Base-by-base conservation (phyloP, 2,888 invertebrate genomes). In the Acanthacorydalis orientalis region DNA sequence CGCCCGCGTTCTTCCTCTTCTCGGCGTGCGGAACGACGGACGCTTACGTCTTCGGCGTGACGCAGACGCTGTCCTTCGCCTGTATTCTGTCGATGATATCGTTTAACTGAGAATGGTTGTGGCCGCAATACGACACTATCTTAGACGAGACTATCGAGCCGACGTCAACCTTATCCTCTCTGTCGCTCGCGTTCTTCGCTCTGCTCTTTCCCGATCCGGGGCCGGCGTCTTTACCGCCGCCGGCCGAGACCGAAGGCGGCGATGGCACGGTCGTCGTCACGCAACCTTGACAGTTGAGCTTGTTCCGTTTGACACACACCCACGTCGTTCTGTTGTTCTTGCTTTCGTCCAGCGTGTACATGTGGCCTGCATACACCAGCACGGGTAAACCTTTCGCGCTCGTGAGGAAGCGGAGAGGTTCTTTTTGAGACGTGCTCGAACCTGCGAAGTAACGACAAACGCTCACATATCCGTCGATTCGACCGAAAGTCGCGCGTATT, bases 41-140 rank as follows among this genome's bases (percentile, higher is more conserved):
- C 16, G 12, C 10, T 35, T 42, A 47, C 23, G 41, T n/a, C 12
- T 47, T 47, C 9, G 47, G 47, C 2, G 47, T 47, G 32, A 47
- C 42, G 34, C 47, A 37, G 9, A 47, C 39, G 42, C 47, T 37
- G 35, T 47, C 47, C 42, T 47, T 47, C 2, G 47, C 39, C 12
- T 47, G 47, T 16, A 47, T 47, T 14, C 47, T 31, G 23, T 47
- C 47, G 39, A 47, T 47, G 3, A 47, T 47, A 47, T 47, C 47
- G n/a, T 41, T 42, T 11, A 47, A 23, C 31, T 47, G 47, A 11
- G 47, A 41, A 34, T 47, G 47, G 16, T 47, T 47, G 23, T 47
- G 47, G n/a, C 47, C 47, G 37, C 42, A 42, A 23, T 47, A 47
- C 1, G 47, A 47, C 9, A 47, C 34, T 15, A 47, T 47, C 34